Conservation (phyloP, 2,888 invertebrate species). For the Ichneumoninae sp. region DNA sequence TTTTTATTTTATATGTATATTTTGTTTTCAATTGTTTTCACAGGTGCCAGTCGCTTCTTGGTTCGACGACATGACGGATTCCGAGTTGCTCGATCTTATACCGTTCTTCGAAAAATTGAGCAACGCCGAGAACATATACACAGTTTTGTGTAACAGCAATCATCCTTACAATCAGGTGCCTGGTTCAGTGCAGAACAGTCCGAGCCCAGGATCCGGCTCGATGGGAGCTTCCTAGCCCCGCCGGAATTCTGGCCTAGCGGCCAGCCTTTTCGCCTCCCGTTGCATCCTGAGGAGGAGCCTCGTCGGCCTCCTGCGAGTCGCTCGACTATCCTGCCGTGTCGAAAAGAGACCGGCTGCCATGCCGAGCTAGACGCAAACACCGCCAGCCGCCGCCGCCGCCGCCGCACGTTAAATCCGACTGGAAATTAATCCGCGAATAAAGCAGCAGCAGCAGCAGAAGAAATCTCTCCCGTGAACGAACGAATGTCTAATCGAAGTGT, state of each 20-base stretch:
- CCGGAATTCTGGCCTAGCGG: conserved; percentile 80
- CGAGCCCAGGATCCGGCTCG: conserved; percentile 79
- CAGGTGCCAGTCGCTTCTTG: conserved; percentile 99
- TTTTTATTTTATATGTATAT: not conserved
- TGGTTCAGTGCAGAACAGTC: conserved; percentile 78
- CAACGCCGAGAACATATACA: conserved; percentile 98
- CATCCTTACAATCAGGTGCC: conserved; percentile 89
- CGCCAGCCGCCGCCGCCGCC: conserved; percentile 19
- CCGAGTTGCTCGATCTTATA: conserved; percentile 97
- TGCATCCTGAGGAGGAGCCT: conserved; percentile 80
- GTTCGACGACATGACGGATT: conserved; percentile 99
- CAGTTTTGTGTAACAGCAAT: conserved; percentile 96
- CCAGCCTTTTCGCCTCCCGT: conserved; percentile 80
- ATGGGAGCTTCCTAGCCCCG: conserved; percentile 83
- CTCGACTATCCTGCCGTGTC: conserved; percentile 73
- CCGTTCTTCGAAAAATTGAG: conserved; percentile 99
- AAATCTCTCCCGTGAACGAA: conserved; percentile 20
- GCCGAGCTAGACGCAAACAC: conserved; percentile 55
- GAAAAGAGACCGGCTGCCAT: conserved; percentile 61
- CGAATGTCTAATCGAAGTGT: conserved; percentile 12
- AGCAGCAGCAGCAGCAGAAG: conserved; percentile 30
- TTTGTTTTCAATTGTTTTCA: conserved; percentile 68
- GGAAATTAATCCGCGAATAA: conserved; percentile 13
- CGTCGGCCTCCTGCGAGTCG: conserved; percentile 77
- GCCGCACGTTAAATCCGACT: conserved; percentile 21